These are phyloP conservation scores for Eretmochelys imbricata DNA, from an alignment of 2,113 vertebrate genomes.

Conservation along the genomic window DNA sequence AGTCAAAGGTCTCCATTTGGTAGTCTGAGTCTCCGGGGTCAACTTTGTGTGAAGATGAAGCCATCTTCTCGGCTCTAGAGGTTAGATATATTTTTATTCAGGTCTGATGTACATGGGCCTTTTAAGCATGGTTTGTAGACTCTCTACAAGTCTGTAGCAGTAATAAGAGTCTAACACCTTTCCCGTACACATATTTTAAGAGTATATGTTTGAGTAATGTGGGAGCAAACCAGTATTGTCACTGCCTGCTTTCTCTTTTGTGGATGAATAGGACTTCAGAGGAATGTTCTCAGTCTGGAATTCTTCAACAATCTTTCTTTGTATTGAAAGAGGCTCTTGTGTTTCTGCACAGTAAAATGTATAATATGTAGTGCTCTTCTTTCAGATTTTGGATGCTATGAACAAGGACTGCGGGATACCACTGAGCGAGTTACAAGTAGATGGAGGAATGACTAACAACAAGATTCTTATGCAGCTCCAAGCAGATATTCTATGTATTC, in stretches of 20 bases:
- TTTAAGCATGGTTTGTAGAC: neutral
- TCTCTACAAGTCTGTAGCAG: neutral
- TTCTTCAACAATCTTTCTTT: neutral
- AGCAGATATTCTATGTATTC: constrained; percentile 93
- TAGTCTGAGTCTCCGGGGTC: neutral
- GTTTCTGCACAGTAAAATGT: constrained; percentile 4
- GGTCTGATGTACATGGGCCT: neutral
- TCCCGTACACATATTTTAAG: neutral
- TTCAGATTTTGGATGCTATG: constrained; percentile 96
- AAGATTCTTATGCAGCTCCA: constrained; percentile 95
- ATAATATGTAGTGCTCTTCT: neutral
- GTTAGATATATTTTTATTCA: neutral
- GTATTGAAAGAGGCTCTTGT: neutral
- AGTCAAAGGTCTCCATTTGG: neutral
- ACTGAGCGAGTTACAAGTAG: constrained; percentile 90
- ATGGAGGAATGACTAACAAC: constrained; percentile 95
- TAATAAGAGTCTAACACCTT: neutral
- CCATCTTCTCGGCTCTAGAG: neutral
- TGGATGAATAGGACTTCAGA: neutral
- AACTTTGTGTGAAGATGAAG: neutral
- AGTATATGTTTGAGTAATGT: neutral
- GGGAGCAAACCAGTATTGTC: neutral
- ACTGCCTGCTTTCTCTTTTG: neutral
- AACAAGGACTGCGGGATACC: constrained; percentile 95
- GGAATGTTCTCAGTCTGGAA: neutral